These are phyloP conservation scores for Epizoanthus illoricatus DNA, from an alignment of 92 coral and sea anemone genomes.

Conservation along the genomic window DNA sequence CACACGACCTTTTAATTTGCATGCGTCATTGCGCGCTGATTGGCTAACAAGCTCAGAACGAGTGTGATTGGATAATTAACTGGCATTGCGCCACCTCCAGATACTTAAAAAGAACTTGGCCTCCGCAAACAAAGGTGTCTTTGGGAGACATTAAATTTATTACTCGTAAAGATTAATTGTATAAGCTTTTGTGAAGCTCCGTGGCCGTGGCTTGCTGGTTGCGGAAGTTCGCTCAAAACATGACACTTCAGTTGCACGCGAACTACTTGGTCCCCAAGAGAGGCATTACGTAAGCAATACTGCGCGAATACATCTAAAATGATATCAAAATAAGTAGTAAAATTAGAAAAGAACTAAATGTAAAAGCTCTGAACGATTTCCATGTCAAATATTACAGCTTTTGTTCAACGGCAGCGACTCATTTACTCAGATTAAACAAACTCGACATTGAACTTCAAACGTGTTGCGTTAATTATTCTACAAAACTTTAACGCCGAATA, in stretches of 20 bases:
- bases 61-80: conserved; percentile 19
- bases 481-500: not conserved
- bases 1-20: conserved; percentile 17
- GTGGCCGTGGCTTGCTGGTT: not conserved
- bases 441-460: conserved; percentile 5
- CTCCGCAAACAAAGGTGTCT: conserved; percentile 3
- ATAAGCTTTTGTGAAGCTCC: not conserved
- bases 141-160: conserved; percentile 2
- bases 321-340: not conserved
- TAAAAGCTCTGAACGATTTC: not conserved
- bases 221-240: no score
- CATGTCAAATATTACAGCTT: not conserved
- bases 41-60: not conserved
- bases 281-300: not conserved
- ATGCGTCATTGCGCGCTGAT: conserved; percentile 35
- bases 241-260: conserved; percentile 15
- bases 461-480: not conserved
- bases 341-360: not conserved
- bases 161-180: not conserved
- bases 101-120: not conserved
- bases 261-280: not conserved
- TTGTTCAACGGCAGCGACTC: not conserved
- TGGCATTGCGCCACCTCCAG: conserved; percentile 24
- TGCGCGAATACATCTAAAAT: not conserved
- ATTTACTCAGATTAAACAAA: not conserved